phyloP scores from a whole-genome alignment of 2,113 vertebrate genomes.

The Bubo blakistoni region DNA sequence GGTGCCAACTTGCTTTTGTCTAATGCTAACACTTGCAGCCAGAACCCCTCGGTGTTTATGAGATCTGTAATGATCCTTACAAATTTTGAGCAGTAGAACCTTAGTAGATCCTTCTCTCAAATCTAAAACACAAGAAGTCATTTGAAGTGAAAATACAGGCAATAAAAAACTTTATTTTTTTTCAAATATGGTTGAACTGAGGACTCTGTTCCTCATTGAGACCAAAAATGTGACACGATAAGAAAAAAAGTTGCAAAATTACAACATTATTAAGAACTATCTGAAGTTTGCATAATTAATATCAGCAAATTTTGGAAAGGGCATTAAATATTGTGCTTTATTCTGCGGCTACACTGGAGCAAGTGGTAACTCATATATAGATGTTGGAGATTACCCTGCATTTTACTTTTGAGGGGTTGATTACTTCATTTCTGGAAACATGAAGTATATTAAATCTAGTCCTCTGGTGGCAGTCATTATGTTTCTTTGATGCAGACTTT shows the following conservation, averaged over 20 bases:
- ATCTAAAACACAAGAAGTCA: not conserved
- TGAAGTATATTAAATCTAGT: not conserved
- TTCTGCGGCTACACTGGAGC: not conserved
- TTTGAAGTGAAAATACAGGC: not conserved
- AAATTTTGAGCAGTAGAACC: not conserved
- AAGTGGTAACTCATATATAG: not conserved
- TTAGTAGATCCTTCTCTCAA: not conserved
- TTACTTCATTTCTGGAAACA: not conserved
- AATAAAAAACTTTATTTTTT: not conserved
- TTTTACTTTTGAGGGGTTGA: not conserved
- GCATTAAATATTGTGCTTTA: not conserved
- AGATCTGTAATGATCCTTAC: not conserved
- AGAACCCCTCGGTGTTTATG: not conserved
- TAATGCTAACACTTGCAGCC: not conserved
- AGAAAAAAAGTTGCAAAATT: not conserved
- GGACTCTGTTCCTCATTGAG: not conserved
- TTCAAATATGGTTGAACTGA: not conserved
- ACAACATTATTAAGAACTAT: not conserved
- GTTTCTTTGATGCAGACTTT: not conserved
- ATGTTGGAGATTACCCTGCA: not conserved
- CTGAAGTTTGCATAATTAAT: not conserved
- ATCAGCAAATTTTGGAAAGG: not conserved
- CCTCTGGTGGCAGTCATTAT: accelerated
- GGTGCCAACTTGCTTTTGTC: not conserved
- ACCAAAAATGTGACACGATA: not conserved